Base-by-base conservation (phyloP, 2,113 vertebrate species). In the Barnardius zonarius region DNA sequence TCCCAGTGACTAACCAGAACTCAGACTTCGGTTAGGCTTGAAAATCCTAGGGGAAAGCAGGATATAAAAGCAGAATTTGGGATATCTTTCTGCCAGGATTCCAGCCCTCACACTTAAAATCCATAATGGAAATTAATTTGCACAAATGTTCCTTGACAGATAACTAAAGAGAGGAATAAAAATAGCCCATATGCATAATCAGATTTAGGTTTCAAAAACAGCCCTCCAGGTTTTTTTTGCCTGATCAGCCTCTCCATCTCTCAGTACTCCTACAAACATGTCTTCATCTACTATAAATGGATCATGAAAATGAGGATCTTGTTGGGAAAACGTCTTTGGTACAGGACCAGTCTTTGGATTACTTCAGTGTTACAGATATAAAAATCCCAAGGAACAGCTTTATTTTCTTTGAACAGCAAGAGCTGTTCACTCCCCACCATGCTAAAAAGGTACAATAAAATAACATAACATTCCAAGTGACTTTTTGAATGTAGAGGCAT, bases 121-220 rank as follows among this genome's bases (percentile, higher is more conserved):
- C 96, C 93, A 89, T 94, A 92, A 94, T 90, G 79, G 96, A 96
- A 94, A 92, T 79, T 96, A 92, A 96, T 96, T 96, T 93, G 92
- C 95, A 79, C 92, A 96, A 96, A 95, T 94, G 95, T 95, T 96
- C 93, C 90, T 95, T 96, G 91, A 96, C 88, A 92, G 88, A 96
- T 93, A 96, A 95, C 93, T 92, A 87, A 92, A 95, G 80, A 91
- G 80, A 93, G 49, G 88, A 96, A 93, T 86, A 96, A 95, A 97
- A 96, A 94, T 96, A 96, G 95, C 77, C 52, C 67, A 92, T 91
- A 93, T 70, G 88, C 92, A 94, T 93, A 96, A 95, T 91, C 81
- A 96, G 91, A 95, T 92, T 87, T 89, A 91, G 91, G 91, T 96
- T 89, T 88, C 86, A 96, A 94, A 88, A 96, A 86, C 79, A 97